A percentile compares a stretch with the other conserved stretches of the same genome.
phyloP scores from a whole-genome alignment of 2,888 invertebrate genomes.

The Temnothorax rugatulus region DNA sequence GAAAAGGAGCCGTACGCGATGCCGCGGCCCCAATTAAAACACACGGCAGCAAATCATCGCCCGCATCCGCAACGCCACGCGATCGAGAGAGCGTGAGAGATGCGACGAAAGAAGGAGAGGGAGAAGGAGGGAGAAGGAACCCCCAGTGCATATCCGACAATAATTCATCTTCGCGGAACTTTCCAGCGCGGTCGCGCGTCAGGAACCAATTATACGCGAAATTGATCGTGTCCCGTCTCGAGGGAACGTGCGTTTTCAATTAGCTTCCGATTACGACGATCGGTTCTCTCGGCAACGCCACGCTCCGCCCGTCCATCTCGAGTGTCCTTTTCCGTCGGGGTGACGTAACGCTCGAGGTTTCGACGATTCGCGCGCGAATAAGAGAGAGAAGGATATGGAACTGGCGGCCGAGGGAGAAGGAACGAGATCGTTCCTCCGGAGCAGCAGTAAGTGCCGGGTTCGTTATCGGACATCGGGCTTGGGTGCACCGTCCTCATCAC shows the following conservation, averaged over 20 bases:
- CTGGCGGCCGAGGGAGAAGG: constrained; percentile 32
- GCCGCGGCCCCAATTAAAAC: constrained; percentile 69
- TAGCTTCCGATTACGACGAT: constrained; percentile 28
- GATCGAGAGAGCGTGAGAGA: constrained; percentile 38
- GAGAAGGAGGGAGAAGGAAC: background rate
- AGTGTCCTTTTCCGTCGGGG: background rate
- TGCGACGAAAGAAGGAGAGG: background rate
- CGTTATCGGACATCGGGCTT: constrained; percentile 79
- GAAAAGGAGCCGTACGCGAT: constrained; percentile 60
- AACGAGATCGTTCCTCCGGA: constrained; percentile 67
- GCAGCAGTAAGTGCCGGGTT: constrained; percentile 73
- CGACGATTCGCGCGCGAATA: constrained; percentile 18
- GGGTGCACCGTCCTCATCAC: constrained; percentile 81
- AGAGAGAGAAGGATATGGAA: constrained; percentile 1
- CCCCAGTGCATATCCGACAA: constrained; percentile 42
- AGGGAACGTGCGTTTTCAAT: constrained; percentile 31
- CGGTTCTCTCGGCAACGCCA: background rate
- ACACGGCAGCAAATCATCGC: constrained; percentile 68
- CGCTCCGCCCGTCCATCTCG: constrained; percentile 1
- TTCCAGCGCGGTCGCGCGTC: constrained; percentile 61
- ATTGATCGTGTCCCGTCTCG: constrained; percentile 66
- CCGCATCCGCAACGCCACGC: constrained; percentile 41
- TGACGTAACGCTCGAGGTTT: constrained; percentile 11
- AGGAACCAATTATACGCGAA: constrained; percentile 70
- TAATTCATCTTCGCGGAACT: constrained; percentile 72